Base-by-base conservation (phyloP, 2,113 vertebrate genomes). In the Indicator indicator region DNA sequence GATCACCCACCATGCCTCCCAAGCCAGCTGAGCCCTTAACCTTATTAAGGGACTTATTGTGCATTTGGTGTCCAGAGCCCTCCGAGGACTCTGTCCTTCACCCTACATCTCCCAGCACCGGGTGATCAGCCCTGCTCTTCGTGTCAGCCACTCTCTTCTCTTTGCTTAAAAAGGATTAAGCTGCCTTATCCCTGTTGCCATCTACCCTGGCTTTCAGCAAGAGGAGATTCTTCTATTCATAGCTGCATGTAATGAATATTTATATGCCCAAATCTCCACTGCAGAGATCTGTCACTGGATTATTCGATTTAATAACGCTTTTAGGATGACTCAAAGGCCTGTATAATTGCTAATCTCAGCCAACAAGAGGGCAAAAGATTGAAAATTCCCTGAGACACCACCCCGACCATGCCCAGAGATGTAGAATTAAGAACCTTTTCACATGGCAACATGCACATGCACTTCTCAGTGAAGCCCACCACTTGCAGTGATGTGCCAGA, bases 161-260 rank as follows among this genome's bases (percentile, higher is more conserved):
- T 89, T 89, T 68, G 88, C 89, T 78, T 62, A 56, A 54, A 78
- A 84, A 85, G 88, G 94, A 95, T 93, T 72, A 85, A 91, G 76
- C 83, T 42, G 59, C 54, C 17, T 85, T 94, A 87, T 89, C 92
- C 78, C 16, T 42, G 67, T 52, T 72, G 38, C 77, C 90, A 89
- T 91, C 93, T 91, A 77, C 81, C 73, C 76, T 28, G 62, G 77
- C 85, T 91, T 84, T 84, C 56, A 65, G 48, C 85, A 75, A 32
- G 26, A 76, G 80, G 76, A 54, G 82, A 83, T 83, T 94, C 92
- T 77, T 60, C 90, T 85, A 75, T 91, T 96, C 95, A 60, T 48
- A 78, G 78, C 62, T 6, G 54, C 8, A 2, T 11, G 78, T 75
- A 68, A 93, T 93, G 90, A 90, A 93, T 88, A 93, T 93, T 90